Conservation (phyloP, 2,888 invertebrate genomes). For the Thumatha senex region DNA sequence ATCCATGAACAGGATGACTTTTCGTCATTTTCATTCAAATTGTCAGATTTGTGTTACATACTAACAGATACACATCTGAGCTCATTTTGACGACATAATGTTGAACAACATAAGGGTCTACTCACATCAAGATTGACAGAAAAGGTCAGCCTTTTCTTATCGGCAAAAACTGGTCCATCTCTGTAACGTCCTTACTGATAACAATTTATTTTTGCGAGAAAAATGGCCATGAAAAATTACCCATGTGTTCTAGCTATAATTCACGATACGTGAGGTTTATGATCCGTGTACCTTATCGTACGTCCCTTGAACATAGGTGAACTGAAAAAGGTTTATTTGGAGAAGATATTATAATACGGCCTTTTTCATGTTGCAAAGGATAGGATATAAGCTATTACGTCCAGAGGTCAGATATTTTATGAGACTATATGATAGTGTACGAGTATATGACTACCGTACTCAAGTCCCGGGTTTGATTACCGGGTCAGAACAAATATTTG, state of each 20-base stretch:
- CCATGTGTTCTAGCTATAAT: conserved; percentile 43
- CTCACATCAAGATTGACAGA: conserved; percentile 15
- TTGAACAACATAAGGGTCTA: background rate
- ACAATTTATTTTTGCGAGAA: conserved; percentile 22
- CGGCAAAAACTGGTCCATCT: conserved; percentile 6
- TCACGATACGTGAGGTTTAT: conserved; percentile 55
- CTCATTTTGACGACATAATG: too few species aligned
- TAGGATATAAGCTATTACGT: background rate
- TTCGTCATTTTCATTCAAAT: too few species aligned
- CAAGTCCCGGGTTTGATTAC: too few species aligned
- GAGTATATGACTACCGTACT: too few species aligned
- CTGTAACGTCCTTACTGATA: conserved; percentile 17
- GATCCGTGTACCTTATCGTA: conserved; percentile 50
- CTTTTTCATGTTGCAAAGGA: conserved; percentile 1
- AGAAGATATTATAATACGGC: conserved; percentile 6
- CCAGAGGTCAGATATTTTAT: too few species aligned
- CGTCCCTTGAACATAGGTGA: conserved; percentile 25
- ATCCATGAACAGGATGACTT: too few species aligned
- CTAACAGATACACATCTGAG: too few species aligned
- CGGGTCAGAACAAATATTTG: too few species aligned
- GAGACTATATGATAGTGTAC: too few species aligned
- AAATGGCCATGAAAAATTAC: conserved; percentile 37
- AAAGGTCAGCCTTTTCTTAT: conserved; percentile 27
- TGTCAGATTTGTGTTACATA: too few species aligned
- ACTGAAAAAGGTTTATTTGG: conserved; percentile 22